Base-by-base conservation (phyloP, 1,140 invertebrate species). In the Leptopilina boulardi region DNA sequence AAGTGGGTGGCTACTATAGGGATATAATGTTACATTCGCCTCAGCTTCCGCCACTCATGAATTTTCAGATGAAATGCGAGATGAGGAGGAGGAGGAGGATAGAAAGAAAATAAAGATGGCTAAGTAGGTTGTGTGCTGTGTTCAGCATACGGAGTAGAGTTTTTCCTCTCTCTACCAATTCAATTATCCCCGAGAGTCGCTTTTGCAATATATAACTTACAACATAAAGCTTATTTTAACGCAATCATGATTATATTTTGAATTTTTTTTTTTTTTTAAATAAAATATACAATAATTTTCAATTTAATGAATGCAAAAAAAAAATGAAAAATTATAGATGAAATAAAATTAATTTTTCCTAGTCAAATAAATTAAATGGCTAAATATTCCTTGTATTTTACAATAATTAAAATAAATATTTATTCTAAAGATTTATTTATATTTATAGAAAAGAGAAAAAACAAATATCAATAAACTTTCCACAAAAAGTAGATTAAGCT, bases 51-150 rank as follows among this genome's bases (percentile, higher is more conserved):
- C n/a, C n/a, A 51, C 23, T 66, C 59, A 66, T 66, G 59, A 66
- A 66, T 66, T 66, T 66, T 30, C 59, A 66, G 59, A 15, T 3
- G 9, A 2, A 15, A 15, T 3, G 41, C 3, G 41, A 11, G 47
- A 51, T 30, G 15, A 3, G 59, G 59, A 30, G 26, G 59, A 54
- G 34, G 34, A 30, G 21, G 56, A 59, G 26, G 56, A 66, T 66
- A n/a, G 23, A 66, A 66, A 30, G 59, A 66, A 51, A 66, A 66
- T 66, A 15, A 66, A 23, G 23, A 66, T 66, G 23, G 59, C 59
- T 66, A 66, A 66, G 59, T 66, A 66, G 59, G n/a, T n/a, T n/a
- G 59, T 66, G 59, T 30, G 59, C 26, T 23, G 59, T 66, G 59
- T 66, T 11, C 23, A 66, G 59, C 21, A 66, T 66, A 66, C 59